These are phyloP conservation scores for Cuniculus paca DNA, from an alignment of 2,797 vertebrate species.

Conservation along the genomic window DNA sequence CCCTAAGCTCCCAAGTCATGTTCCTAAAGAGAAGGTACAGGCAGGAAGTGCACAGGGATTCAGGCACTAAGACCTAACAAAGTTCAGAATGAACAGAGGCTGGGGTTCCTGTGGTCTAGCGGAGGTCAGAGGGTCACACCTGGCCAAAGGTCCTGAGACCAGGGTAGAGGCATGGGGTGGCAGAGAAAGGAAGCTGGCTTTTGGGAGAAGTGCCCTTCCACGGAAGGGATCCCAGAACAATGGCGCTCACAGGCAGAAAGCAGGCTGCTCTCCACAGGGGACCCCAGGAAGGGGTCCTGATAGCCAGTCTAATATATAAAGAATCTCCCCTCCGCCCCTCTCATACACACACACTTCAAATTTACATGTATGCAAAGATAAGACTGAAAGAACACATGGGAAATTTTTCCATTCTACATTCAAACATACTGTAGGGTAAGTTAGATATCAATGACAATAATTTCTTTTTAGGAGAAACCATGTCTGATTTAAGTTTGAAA, in stretches of 20 bases:
- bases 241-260: not conserved
- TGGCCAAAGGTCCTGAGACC: not conserved
- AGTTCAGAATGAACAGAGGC: not conserved
- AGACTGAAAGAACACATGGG: not conserved
- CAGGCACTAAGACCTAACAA: not conserved
- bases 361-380: not conserved
- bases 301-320: not conserved
- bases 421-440: not conserved
- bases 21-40: not conserved
- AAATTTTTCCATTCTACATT: not conserved
- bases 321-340: not conserved
- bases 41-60: not conserved
- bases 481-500: slow-evolving; percentile 16
- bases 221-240: not conserved
- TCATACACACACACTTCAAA: not conserved
- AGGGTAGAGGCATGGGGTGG: not conserved
- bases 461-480: slow-evolving; percentile 12
- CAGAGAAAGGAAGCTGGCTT: not conserved
- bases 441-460: not conserved
- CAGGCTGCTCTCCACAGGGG: not conserved
- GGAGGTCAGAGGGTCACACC: not conserved
- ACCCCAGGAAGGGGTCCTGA: not conserved
- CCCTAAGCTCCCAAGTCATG: not conserved
- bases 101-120: not conserved
- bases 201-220: not conserved